Percentiles rank a stretch among this genome's conserved stretches.
phyloP scores from a whole-genome alignment of 2,888 invertebrate genomes.

The Eupithecia abbreviata region DNA sequence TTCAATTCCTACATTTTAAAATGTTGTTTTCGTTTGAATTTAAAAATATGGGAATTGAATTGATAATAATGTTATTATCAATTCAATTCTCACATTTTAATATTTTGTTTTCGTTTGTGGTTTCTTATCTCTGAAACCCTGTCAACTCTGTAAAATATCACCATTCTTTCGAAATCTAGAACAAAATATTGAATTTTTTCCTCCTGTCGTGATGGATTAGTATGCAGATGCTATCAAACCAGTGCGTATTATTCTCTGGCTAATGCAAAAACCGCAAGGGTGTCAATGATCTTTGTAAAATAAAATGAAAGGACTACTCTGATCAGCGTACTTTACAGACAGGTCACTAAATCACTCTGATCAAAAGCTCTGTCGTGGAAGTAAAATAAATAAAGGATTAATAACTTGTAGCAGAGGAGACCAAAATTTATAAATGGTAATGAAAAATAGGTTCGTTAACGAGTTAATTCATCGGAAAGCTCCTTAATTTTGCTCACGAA shows the following conservation, averaged over 20 bases:
- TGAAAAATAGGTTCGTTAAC: neutral
- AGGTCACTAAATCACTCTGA: slow-evolving; percentile 41
- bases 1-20: too few species aligned
- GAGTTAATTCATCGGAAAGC: neutral
- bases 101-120: neutral
- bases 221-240: slow-evolving; percentile 27
- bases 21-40: too few species aligned
- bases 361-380: slow-evolving; percentile 24
- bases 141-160: neutral
- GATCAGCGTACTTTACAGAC: slow-evolving; percentile 39
- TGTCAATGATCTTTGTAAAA: slow-evolving; percentile 43
- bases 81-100: neutral
- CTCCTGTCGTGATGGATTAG: slow-evolving; percentile 34
- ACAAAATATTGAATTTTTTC: slow-evolving; percentile 26
- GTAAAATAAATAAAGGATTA: slow-evolving; percentile 27
- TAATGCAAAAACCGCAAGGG: slow-evolving; percentile 17
- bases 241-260: slow-evolving; percentile 10
- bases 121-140: neutral
- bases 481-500: neutral
- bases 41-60: too few species aligned
- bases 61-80: too few species aligned
- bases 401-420: slow-evolving; percentile 11
- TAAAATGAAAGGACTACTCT: slow-evolving; percentile 39
- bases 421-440: neutral
- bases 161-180: neutral